Base-by-base conservation (phyloP, 1,140 invertebrate genomes). In the Pararge aegeria region DNA sequence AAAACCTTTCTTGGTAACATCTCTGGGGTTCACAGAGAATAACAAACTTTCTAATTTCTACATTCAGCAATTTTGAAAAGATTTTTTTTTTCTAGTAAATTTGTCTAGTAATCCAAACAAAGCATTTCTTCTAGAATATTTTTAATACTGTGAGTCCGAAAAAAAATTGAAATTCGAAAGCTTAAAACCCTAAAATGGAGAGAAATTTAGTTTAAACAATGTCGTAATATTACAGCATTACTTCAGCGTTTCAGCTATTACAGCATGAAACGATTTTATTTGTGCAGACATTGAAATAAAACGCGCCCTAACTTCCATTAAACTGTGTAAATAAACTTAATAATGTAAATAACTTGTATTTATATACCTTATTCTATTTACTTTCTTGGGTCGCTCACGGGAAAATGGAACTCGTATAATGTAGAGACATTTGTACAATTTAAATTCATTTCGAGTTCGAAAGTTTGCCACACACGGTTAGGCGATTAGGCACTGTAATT, bases 301-400 rank as follows among this genome's bases (percentile, higher is more conserved):
- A 40, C 38, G 38, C 38, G 10, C 38, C 38, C 38, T 40, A 40
- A 16, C 3, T 18, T 18, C 38, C 16, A 40, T 40, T 40, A 40
- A 16, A 40, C 38, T 40, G 38, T 40, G 38, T 16, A 40, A 40
- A 40, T 40, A 40, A 40, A 40, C 38, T 40, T 16, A 40, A 40
- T 40, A 40, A 40, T 40, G 38, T 40, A 40, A 40, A 40, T 40
- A 40, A 40, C 13, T 40, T 1, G 38, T 40, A 40, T 40, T 40
- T 40, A 40, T 40, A 40, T 40, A 40, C 38, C 13, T 40, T 40
- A 16, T 40, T 40, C 38, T 40, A 40, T 40, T 40, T 40, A 15
- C 30, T 40, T 40, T 40, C n/a, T 18, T 10, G 6, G 16, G 13
- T 40, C 16, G 13, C 38, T 10, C 12, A 10, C 9, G n/a, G 30